Percentiles rank a stretch among this genome's conserved stretches.
These are phyloP conservation scores for Pygoscelis adeliae DNA, from an alignment of 2,113 vertebrate species.

Conservation along the genomic window DNA sequence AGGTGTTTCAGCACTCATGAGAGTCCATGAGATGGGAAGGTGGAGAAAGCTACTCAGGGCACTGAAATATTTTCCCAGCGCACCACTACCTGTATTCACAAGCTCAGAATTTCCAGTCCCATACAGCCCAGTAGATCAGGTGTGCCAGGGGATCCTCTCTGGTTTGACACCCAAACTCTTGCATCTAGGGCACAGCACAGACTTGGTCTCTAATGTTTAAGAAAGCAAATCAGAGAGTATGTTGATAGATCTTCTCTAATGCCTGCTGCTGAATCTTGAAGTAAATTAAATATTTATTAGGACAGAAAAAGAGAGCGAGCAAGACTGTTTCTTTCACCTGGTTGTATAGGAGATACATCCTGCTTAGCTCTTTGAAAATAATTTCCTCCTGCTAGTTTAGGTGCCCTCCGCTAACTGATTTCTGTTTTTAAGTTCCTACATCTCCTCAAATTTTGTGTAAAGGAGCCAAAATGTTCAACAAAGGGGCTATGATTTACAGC, in stretches of 20 bases:
- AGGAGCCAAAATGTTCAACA: not conserved
- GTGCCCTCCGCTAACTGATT: not conserved
- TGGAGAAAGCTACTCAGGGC: not conserved
- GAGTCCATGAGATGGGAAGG: not conserved
- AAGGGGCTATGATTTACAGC: not conserved
- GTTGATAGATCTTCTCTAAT: not conserved
- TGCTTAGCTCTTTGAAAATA: not conserved
- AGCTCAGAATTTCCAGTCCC: not conserved
- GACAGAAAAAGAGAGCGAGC: not conserved
- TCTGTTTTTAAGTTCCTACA: not conserved
- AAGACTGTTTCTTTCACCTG: not conserved
- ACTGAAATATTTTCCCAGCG: not conserved
- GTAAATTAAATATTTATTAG: not conserved
- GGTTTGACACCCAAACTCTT: not conserved
- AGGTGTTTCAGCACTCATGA: not conserved
- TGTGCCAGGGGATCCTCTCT: not conserved
- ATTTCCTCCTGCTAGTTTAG: not conserved
- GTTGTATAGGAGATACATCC: not conserved
- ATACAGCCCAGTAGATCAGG: not conserved
- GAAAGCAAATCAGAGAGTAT: not conserved
- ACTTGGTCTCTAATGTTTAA: not conserved
- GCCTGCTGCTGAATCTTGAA: not conserved
- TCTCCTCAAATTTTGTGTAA: not conserved
- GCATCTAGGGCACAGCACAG: not conserved
- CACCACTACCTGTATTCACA: not conserved